Base-by-base conservation (phyloP, 2,888 invertebrate species). In the Drosophila rubida region DNA sequence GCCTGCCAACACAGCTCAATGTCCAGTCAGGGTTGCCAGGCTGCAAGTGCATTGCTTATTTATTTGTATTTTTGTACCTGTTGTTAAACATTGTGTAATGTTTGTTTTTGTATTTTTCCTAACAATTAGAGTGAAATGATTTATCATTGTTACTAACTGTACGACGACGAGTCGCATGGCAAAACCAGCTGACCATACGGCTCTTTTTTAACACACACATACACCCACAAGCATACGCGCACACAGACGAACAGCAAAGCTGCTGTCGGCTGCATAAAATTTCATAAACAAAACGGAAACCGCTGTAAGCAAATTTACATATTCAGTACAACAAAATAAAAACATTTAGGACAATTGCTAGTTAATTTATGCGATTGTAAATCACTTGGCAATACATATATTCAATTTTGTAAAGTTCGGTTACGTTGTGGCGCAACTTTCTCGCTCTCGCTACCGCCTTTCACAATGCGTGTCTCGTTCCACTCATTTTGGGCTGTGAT, bases 21-120 rank as follows among this genome's bases (percentile, higher is more conserved):
- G 76, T 74, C 75, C 61, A 76, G 71, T 69, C 65, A 65, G 76
- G 53, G 77, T 71, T 75, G 74, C 76, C 77, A 71, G 70, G 41
- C 61, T 60, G 59, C 58, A 62, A 63, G 32, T 71, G 70, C 70
- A 75, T 30, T 23, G n/a, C n/a, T 32, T 11, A n/a, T 4, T 53
- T 25, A 2, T 30, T 14, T 51, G 14, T 46, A 5, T 7, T 22
- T 41, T 13, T 51, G 2, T 37, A 8, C 25, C 9, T 23, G 16
- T 55, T 25, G 9, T 42, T 60, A 58, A 59, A 63, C 50, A 75
- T 71, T 71, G 75, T 71, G 76, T 75, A 67, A 71, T 76, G 72
- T 67, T 55, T 75, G 63, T 71, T 55, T 71, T 57, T 53, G 32
- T 41, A 2, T 14, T 41, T 32, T 9, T 2, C 16, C 30, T 11